A percentile compares a stretch with the other conserved stretches of the same genome.
Evolutionary conservation across 2,888 invertebrate genomes (phyloP).

Genomic region (Cyaniris semiargus): DNA sequence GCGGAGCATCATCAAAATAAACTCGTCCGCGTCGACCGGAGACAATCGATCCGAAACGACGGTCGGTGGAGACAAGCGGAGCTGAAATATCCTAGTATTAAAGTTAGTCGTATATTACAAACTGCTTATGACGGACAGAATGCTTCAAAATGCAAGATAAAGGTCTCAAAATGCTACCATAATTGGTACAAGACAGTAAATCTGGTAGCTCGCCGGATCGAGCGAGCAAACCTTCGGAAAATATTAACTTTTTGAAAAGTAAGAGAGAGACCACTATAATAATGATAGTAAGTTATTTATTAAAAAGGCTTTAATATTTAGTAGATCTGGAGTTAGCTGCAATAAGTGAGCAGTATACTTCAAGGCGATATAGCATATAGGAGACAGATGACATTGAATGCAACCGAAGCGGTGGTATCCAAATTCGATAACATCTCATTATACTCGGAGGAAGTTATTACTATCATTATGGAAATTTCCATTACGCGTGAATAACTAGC

Average conservation of each 20-base stretch:
- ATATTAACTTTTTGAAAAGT: conserved; percentile 12
- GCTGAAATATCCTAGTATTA: conserved; percentile 26
- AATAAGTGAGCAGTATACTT: not conserved
- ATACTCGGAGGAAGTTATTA: not conserved
- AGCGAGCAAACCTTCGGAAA: conserved; percentile 19
- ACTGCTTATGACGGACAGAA: conserved; percentile 25
- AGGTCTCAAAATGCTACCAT: conserved; percentile 24
- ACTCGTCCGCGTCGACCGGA: not conserved
- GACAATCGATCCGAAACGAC: not conserved
- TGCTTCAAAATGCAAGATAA: conserved; percentile 29
- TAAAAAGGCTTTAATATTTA: not conserved
- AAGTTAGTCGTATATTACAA: conserved; percentile 29
- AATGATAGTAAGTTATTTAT: not conserved
- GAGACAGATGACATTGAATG: not conserved
- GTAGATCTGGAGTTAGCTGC: not conserved
- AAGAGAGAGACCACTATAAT: not conserved
- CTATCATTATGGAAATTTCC: not conserved
- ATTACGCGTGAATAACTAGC: not conserved
- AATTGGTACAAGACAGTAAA: conserved; percentile 22
- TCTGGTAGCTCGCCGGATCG: not conserved
- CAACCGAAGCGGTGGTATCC: not conserved
- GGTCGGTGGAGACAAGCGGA: conserved; percentile 18
- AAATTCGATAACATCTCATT: not conserved
- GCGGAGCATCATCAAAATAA: not conserved
- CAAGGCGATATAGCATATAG: not conserved